Base-by-base conservation (phyloP, 2,888 invertebrate species). In the Fragum sueziense region DNA sequence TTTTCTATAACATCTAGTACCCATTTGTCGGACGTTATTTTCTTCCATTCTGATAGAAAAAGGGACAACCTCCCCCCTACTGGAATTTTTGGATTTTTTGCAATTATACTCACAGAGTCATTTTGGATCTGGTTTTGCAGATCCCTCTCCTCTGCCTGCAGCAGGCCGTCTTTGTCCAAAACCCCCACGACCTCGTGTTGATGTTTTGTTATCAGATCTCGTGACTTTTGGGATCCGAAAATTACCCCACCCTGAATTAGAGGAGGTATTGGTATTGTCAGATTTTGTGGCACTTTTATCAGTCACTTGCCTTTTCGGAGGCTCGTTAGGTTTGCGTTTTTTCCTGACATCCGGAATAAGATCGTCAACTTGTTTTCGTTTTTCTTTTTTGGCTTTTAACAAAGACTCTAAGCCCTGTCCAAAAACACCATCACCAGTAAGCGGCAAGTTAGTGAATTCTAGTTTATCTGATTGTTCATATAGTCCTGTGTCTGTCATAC, bases 281-380 rank as follows among this genome's bases (percentile, higher is more conserved):
- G 31, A 31, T 54, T 0, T 20, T 25, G 17, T 17, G n/a, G 25
- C n/a, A 9, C 25, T 41, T 37, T 31, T 41, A 37, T 41, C 31
- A 41, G 3, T 34, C 9, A 31, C n/a, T n/a, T 22, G 65, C 37
- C 31, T 41, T 65, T n/a, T 73, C 65, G 22, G 27, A 25, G 25
- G 11, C 20, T 7, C 33, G 17, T 17, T 59, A 34, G 17, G 20
- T 31, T 31, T n/a, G 6, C n/a, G 14, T 17, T 54, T 54, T 31
- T 65, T 74, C 47, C 31, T 51, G 27, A 78, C 1, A 27, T 74
- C 79, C 9, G 79, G 77, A 2, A 80, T 34, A 29, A 51, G 31
- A 20, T 75, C 79, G 68, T 79, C 76, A 25, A 71, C 62, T 51
- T 76, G 71, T 17, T 85, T 78, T 54, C 72, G 76, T 41, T 76